Conservation (phyloP, 1,140 invertebrate species). For the Andricus grossulariae region DNA sequence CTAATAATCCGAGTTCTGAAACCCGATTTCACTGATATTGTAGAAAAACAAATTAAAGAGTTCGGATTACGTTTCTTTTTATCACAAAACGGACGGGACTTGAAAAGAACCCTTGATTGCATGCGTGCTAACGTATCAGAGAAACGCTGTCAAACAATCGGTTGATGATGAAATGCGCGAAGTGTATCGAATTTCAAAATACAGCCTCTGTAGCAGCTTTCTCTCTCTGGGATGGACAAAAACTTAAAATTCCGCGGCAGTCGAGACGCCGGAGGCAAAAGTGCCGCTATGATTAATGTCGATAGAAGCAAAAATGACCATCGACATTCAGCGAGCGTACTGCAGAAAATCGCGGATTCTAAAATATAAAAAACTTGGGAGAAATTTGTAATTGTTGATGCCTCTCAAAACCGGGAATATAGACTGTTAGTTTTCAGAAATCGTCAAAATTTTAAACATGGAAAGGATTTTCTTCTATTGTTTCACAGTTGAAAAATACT, state of each 20-base stretch:
- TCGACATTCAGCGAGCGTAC: constrained; percentile 40
- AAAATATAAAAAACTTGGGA: constrained; percentile 44
- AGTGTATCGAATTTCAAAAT: constrained; percentile 60
- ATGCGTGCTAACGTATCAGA: neutral
- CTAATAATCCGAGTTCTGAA: no score
- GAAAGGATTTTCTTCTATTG: no score
- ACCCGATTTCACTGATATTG: no score
- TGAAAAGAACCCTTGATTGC: neutral
- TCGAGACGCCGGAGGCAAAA: constrained; percentile 53
- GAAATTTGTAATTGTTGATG: neutral
- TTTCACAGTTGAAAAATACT: no score
- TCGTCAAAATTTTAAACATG: no score
- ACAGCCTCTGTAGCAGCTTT: constrained; percentile 45
- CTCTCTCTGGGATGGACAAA: constrained; percentile 54
- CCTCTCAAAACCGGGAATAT: neutral
- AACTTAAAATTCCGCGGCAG: constrained; percentile 59
- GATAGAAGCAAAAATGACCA: constrained; percentile 49
- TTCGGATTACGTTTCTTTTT: no score
- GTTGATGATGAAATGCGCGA: constrained; percentile 45
- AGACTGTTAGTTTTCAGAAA: no score
- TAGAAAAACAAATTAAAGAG: no score
- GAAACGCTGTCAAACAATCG: neutral
- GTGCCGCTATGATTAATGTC: constrained; percentile 59
- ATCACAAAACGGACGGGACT: neutral
- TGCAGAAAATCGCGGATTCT: constrained; percentile 46